A percentile compares a stretch with the other conserved stretches of the same genome.
Conservation (phyloP, 2,113 vertebrate genomes). For the Prochilodus magdalenae region DNA sequence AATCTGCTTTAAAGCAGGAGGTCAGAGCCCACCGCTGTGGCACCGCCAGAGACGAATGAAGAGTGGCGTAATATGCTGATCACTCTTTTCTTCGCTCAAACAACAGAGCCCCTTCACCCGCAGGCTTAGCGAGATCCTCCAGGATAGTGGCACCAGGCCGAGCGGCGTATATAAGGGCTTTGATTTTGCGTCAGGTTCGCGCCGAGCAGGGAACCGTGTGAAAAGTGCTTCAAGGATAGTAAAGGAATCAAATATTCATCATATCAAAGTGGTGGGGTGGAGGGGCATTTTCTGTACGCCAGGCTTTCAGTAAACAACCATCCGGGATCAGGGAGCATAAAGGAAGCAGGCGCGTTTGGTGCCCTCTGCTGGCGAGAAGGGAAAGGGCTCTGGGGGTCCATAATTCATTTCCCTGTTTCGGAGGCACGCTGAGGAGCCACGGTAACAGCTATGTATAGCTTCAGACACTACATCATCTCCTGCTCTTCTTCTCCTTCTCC, state of each 20-base stretch:
- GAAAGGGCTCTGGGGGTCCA: not conserved
- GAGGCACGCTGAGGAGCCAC: not conserved
- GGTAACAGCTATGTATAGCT: not conserved
- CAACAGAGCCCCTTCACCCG: not conserved
- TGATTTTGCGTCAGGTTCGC: not conserved
- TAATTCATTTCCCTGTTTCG: not conserved
- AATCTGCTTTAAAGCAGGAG: conserved; percentile 46
- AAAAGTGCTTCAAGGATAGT: not conserved
- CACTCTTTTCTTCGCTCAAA: conserved; percentile 2
- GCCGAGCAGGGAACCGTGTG: not conserved
- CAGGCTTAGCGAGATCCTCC: not conserved
- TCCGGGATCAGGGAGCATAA: not conserved
- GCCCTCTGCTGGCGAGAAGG: conserved; percentile 49
- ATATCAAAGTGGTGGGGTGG: not conserved
- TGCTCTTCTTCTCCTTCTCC: not conserved
- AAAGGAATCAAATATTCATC: conserved; percentile 13
- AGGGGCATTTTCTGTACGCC: not conserved
- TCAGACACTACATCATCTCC: not conserved
- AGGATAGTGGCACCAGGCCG: not conserved
- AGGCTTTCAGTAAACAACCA: not conserved
- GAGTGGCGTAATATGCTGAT: not conserved
- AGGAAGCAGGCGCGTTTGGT: not conserved
- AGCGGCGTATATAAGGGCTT: no score
- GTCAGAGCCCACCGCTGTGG: conserved; percentile 23
- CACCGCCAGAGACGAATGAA: not conserved